Base-by-base conservation (phyloP, 2,888 invertebrate species). In the Teleogryllus oceanicus region DNA sequence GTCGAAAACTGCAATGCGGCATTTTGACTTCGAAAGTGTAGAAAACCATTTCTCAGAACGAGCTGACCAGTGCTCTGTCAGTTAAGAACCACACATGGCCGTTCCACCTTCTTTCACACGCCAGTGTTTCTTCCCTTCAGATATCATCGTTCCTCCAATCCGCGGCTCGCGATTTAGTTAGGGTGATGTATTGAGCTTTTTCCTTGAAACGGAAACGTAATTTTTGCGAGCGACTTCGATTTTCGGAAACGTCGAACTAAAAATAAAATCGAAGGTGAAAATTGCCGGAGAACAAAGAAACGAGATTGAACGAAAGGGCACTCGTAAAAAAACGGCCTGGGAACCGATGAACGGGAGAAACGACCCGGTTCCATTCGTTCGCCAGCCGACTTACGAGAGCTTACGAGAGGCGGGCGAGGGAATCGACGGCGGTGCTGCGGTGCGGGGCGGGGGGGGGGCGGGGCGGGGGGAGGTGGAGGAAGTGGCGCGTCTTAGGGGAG, bases 241-340 rank as follows among this genome's bases (percentile, higher is more conserved):
- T 62, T 62, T 62, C 62, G 62, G 62, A 62, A 62, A 62, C 62
- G 62, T n/a, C 16, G 62, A 62, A 62, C n/a, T 62, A 62, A 62
- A 62, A 62, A 62, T 62, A 62, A 62, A 62, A 62, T 62, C 62
- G 62, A 62, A 62, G 62, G 62, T 62, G 62, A 62, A 62, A 62
- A 62, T 62, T 62, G 62, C 62, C n/a, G n/a, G 62, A 62, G 62
- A 62, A 62, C 62, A 62, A 62, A 62, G 62, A 62, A 62, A 62
- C 62, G 62, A 62, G 62, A 62, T 62, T 62, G 62, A 62, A 62
- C 62, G 62, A 62, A 62, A 62, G 62, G 62, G 62, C 3, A 62
- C 62, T 62, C 62, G 62, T 62, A 62, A 62, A 62, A 37, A 62
- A 62, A 62, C 62, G 13, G 62, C 62, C 62, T 62, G 62, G 62